Percentiles rank a stretch among this genome's conserved stretches.
Conservation (phyloP, 2,888 invertebrate species). For the Epirrhoe alternata region DNA sequence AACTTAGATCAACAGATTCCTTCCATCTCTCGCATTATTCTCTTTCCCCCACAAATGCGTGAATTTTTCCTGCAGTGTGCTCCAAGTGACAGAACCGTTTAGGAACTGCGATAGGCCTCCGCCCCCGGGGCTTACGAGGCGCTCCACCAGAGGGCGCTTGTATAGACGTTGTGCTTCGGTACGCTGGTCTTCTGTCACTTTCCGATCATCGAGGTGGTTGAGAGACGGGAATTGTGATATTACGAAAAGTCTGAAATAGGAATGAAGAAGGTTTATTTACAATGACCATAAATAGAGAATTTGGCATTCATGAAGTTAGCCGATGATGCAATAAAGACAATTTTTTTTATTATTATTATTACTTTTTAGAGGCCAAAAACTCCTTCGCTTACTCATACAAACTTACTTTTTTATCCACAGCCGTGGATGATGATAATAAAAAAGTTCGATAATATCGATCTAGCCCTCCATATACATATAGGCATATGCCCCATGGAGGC, state of each 20-base stretch:
- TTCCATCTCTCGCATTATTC: slow-evolving; percentile 46
- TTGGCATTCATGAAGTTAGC: too few species aligned
- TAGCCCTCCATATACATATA: too few species aligned
- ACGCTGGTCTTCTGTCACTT: slow-evolving; percentile 87
- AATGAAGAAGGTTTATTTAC: too few species aligned
- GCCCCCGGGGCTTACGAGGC: slow-evolving; percentile 63
- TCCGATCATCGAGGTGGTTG: slow-evolving; percentile 89
- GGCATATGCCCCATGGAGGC: too few species aligned
- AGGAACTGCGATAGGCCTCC: slow-evolving; percentile 64
- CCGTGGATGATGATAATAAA: too few species aligned
- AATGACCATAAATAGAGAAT: too few species aligned
- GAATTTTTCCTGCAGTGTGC: slow-evolving; percentile 62
- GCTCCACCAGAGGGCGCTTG: slow-evolving; percentile 85
- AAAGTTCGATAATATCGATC: too few species aligned
- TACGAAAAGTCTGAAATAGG: slow-evolving; percentile 87
- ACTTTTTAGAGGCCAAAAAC: too few species aligned
- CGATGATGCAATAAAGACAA: too few species aligned
- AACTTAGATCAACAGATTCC: slow-evolving; percentile 61
- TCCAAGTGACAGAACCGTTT: slow-evolving; percentile 66
- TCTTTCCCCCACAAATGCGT: slow-evolving; percentile 60
- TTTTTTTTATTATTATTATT: too few species aligned
- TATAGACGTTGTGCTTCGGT: slow-evolving; percentile 87
- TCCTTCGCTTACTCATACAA: too few species aligned
- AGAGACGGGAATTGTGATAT: slow-evolving; percentile 89
- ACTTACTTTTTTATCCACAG: too few species aligned